Evolutionary conservation across 2,797 vertebrate genomes (phyloP).

Genomic region (Neostethus bicornis): DNA sequence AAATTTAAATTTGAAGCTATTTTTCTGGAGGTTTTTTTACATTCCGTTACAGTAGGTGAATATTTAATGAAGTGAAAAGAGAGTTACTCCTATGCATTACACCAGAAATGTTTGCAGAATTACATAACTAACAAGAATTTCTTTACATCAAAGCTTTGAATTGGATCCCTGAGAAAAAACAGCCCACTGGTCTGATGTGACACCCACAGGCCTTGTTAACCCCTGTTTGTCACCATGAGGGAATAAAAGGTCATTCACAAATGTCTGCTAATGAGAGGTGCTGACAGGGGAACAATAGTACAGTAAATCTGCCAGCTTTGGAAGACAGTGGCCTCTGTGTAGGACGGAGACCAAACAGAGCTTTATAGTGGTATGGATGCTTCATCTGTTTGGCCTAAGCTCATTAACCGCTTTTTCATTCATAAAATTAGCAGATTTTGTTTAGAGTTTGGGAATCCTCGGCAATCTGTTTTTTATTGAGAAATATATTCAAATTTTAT

Average conservation of each 20-base stretch:
- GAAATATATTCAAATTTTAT: no score
- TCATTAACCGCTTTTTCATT: conserved; percentile 58
- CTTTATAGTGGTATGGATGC: conserved; percentile 19
- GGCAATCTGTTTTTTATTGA: no score
- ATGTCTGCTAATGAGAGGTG: conserved; percentile 66
- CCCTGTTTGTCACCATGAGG: conserved; percentile 34
- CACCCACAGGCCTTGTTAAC: conserved; percentile 49
- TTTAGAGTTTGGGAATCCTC: background rate
- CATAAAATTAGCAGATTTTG: background rate
- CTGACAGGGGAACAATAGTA: conserved; percentile 43
- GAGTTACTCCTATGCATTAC: background rate
- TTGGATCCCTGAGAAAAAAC: conserved; percentile 20
- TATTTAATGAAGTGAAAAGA: background rate
- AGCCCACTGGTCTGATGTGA: conserved; percentile 16
- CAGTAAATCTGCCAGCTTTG: conserved; percentile 50
- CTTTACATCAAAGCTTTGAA: conserved; percentile 18
- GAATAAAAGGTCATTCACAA: conserved; percentile 53
- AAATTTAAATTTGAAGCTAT: background rate
- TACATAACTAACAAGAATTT: conserved; percentile 30
- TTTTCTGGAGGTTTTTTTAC: background rate
- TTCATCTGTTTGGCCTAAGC: conserved; percentile 36
- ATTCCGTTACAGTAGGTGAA: background rate
- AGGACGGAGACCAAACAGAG: conserved; percentile 38
- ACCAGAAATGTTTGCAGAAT: background rate
- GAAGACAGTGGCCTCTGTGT: conserved; percentile 63